Conservation (phyloP, 2,888 invertebrate species). For the Pollenia griseotomentosa region DNA sequence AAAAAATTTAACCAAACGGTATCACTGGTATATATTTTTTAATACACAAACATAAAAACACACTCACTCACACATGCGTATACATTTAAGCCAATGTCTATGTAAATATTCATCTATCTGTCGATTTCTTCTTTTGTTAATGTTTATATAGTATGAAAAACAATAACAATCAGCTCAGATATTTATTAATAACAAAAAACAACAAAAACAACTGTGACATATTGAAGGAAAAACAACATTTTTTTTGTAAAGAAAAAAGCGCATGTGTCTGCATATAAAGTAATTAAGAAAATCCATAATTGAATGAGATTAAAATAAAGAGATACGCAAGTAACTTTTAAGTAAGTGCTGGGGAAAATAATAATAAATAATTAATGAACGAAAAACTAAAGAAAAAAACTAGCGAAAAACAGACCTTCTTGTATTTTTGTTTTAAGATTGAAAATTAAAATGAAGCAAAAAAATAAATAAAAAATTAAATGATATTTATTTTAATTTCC, state of each 20-base stretch:
- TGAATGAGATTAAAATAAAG: slow-evolving; percentile 66
- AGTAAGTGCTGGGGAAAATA: slow-evolving; percentile 45
- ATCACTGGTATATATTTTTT: background rate
- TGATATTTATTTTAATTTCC: too few species aligned
- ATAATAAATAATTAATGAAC: slow-evolving; percentile 42
- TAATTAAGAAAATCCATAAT: slow-evolving; percentile 70
- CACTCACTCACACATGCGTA: too few species aligned
- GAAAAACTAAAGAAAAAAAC: background rate
- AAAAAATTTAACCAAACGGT: too few species aligned
- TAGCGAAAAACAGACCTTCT: background rate
- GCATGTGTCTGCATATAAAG: slow-evolving; percentile 57
- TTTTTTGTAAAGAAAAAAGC: slow-evolving; percentile 25
- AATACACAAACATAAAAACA: too few species aligned
- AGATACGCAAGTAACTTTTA: slow-evolving; percentile 48
- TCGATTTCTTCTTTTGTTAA: slow-evolving; percentile 31
- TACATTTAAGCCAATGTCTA: background rate
- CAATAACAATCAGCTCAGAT: slow-evolving; percentile 32
- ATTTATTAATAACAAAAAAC: background rate
- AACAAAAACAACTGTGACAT: slow-evolving; percentile 21
- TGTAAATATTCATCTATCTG: background rate
- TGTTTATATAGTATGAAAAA: slow-evolving; percentile 42
- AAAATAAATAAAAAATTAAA: too few species aligned
- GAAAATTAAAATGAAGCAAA: too few species aligned
- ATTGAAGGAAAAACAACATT: slow-evolving; percentile 20
- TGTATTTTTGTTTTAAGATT: too few species aligned